These are phyloP conservation scores for Amblyteles armatorius DNA, from an alignment of 2,888 invertebrate genomes.

Conservation along the genomic window DNA sequence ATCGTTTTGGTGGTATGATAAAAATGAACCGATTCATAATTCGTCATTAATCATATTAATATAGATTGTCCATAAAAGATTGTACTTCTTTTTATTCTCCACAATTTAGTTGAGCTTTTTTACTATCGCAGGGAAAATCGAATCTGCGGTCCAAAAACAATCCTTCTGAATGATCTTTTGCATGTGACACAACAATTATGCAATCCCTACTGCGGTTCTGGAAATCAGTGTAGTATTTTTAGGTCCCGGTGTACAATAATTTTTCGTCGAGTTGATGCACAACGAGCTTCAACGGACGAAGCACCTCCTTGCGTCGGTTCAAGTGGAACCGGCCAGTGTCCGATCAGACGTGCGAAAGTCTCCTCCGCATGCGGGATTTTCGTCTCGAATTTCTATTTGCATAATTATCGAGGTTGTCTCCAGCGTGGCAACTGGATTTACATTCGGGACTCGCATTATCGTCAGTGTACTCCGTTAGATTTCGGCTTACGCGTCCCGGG, in stretches of 20 bases:
- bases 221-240: too few relatives aligned
- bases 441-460: constrained; percentile 47
- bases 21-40: too few relatives aligned
- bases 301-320: not conserved
- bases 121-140: too few relatives aligned
- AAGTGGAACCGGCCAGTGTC: constrained; percentile 1
- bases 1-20: too few relatives aligned
- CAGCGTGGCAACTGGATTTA: constrained; percentile 40
- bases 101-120: too few relatives aligned
- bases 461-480: constrained; percentile 55
- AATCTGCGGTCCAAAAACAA: too few relatives aligned
- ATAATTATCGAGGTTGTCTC: constrained; percentile 26
- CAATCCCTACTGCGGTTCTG: too few relatives aligned
- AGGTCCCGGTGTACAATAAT: not conserved
- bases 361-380: not conserved
- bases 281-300: not conserved
- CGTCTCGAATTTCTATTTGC: not conserved
- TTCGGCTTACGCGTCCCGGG: constrained; percentile 20
- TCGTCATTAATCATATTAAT: too few relatives aligned
- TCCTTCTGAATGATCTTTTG: too few relatives aligned
- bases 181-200: too few relatives aligned
- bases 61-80: too few relatives aligned
- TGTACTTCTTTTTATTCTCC: too few relatives aligned
- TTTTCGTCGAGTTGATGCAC: not conserved
- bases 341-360: not conserved